Percentiles rank a stretch among this genome's conserved stretches.
phyloP scores from a whole-genome alignment of 2,113 vertebrate genomes.

The Martes martes region DNA sequence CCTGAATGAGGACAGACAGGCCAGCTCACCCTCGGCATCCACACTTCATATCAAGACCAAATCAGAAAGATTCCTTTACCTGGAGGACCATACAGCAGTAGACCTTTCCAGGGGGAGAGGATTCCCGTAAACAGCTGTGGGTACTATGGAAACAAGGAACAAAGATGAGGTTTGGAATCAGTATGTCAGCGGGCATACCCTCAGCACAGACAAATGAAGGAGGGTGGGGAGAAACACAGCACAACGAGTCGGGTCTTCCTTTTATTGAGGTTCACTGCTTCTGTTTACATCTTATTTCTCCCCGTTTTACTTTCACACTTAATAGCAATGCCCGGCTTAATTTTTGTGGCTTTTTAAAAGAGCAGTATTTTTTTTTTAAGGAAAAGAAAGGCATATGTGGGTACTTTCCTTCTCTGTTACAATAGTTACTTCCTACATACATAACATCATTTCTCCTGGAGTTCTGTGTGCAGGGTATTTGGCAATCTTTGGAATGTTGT shows the following conservation, averaged over 20 bases:
- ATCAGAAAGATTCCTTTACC: constrained; percentile 78
- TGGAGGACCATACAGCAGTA: constrained; percentile 95
- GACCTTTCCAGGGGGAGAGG: constrained; percentile 96
- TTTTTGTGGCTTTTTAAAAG: constrained; percentile 10
- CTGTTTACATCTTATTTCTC: neutral
- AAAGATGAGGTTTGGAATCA: neutral
- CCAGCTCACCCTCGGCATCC: neutral
- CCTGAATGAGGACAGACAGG: neutral
- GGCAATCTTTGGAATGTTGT: neutral
- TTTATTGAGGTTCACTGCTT: neutral
- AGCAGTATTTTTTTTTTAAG: neutral
- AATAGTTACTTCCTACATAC: neutral
- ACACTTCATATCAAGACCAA: neutral
- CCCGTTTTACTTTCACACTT: neutral
- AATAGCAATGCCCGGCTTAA: neutral
- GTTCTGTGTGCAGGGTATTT: neutral
- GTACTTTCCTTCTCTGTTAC: neutral
- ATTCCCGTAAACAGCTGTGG: constrained; percentile 96
- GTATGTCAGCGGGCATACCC: accelerated
- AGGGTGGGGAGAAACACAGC: neutral
- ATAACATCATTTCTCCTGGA: neutral
- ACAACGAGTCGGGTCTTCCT: too few relatives aligned
- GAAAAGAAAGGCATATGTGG: neutral
- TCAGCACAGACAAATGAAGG: accelerated
- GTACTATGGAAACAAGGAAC: constrained; percentile 84